Percentiles rank a stretch among this genome's conserved stretches.
Conservation (phyloP, 2,797 vertebrate species). For the Kryptolebias ocellatus region DNA sequence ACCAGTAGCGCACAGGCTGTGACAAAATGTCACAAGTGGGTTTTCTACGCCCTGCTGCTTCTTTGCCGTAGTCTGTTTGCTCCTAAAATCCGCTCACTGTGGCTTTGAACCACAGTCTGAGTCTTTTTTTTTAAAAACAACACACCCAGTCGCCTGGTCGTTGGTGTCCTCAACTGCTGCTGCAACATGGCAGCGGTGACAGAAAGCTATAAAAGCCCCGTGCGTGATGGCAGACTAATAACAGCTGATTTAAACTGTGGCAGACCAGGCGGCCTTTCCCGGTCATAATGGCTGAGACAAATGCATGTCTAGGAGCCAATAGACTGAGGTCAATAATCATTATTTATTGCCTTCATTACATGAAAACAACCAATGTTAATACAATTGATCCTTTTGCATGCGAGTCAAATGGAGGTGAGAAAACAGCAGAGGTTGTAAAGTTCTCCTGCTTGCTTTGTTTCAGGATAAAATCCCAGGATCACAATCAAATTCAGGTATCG, state of each 20-base stretch:
- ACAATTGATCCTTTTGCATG: constrained; percentile 58
- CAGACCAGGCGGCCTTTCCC: constrained; percentile 36
- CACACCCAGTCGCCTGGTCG: constrained; percentile 49
- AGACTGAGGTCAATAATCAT: constrained; percentile 71
- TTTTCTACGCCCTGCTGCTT: background rate
- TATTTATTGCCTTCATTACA: constrained; percentile 71
- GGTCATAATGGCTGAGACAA: constrained; percentile 64
- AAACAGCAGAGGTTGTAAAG: constrained; percentile 40
- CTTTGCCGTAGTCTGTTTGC: background rate
- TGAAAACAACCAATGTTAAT: constrained; percentile 64
- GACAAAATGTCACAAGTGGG: no score
- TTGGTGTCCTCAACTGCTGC: constrained; percentile 50
- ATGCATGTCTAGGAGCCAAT: constrained; percentile 59
- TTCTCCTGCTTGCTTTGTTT: constrained; percentile 32
- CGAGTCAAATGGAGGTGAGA: constrained; percentile 37
- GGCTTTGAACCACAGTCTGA: constrained; percentile 33
- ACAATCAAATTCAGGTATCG: constrained; percentile 56
- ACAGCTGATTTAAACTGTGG: constrained; percentile 74
- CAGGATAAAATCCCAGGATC: constrained; percentile 49
- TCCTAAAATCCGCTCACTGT: background rate
- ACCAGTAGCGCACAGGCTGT: no score
- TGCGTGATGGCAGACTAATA: constrained; percentile 74
- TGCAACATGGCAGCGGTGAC: constrained; percentile 60
- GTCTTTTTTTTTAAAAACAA: constrained; percentile 50
- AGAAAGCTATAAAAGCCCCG: constrained; percentile 67